Evolutionary conservation across 2,888 invertebrate genomes (phyloP).

Genomic region (Parnassius apollo): DNA sequence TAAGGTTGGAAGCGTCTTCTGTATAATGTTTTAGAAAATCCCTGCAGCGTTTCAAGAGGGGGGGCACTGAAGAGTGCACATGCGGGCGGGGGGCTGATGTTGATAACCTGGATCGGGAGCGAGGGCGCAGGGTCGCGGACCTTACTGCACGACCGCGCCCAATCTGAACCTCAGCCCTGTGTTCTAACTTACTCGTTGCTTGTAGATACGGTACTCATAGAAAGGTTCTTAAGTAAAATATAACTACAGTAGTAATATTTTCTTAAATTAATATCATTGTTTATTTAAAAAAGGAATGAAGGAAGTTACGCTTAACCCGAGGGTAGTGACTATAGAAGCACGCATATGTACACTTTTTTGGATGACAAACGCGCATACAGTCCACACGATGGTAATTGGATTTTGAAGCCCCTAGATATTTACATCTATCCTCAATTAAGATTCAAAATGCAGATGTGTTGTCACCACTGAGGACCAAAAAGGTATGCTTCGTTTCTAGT

Average conservation of each 20-base stretch:
- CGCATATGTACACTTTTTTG: too few species aligned
- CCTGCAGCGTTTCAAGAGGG: constrained; percentile 65
- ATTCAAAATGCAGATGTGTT: too few species aligned
- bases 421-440: too few species aligned
- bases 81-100: constrained; percentile 50
- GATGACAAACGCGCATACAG: too few species aligned
- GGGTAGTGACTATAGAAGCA: too few species aligned
- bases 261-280: too few species aligned
- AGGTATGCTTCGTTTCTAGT: too few species aligned
- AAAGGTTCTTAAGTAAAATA: constrained; percentile 30
- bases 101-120: constrained; percentile 79
- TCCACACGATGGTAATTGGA: too few species aligned
- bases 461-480: too few species aligned
- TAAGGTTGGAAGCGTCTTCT: constrained; percentile 58
- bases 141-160: constrained; percentile 69
- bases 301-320: too few species aligned
- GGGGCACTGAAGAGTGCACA: constrained; percentile 42
- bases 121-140: constrained; percentile 73
- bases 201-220: constrained; percentile 34
- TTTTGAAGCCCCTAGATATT: too few species aligned
- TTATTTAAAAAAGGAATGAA: too few species aligned
- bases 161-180: constrained; percentile 44
- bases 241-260: constrained; percentile 11
- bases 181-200: constrained; percentile 38
- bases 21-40: constrained; percentile 74